A percentile compares a stretch with the other conserved stretches of the same genome.
Evolutionary conservation across 2,888 invertebrate genomes (phyloP).

Genomic region (Hetaerina titia): DNA sequence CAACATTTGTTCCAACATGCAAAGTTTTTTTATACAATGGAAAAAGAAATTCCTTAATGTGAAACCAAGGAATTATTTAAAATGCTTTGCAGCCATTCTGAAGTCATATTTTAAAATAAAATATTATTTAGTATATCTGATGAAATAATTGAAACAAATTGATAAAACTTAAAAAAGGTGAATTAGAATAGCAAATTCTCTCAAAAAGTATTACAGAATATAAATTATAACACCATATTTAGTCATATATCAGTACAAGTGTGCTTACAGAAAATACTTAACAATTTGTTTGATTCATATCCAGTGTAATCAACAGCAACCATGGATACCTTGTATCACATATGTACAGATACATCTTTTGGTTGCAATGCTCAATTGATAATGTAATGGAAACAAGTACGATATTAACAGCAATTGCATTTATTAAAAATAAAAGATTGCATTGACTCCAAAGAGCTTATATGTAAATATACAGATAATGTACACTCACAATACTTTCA

Average conservation of each 20-base stretch:
- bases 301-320: background rate
- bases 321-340: background rate
- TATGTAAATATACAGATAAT: slow-evolving; percentile 40
- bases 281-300: background rate
- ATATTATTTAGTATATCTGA: background rate
- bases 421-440: slow-evolving; percentile 23
- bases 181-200: background rate
- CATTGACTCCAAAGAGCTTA: background rate
- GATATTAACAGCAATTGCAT: background rate
- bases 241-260: background rate
- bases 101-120: background rate
- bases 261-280: background rate
- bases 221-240: background rate
- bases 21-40: background rate
- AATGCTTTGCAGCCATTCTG: slow-evolving; percentile 4
- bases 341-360: background rate
- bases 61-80: background rate
- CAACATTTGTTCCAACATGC: background rate
- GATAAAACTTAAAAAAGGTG: background rate
- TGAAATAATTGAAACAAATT: background rate
- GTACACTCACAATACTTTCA: slow-evolving; percentile 39
- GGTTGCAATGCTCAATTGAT: background rate
- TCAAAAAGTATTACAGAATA: background rate
- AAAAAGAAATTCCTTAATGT: background rate
- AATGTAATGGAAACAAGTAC: background rate